Percentiles rank a stretch among this genome's conserved stretches.
These are phyloP conservation scores for Aelia acuminata DNA, from an alignment of 2,888 invertebrate genomes.

Conservation along the genomic window DNA sequence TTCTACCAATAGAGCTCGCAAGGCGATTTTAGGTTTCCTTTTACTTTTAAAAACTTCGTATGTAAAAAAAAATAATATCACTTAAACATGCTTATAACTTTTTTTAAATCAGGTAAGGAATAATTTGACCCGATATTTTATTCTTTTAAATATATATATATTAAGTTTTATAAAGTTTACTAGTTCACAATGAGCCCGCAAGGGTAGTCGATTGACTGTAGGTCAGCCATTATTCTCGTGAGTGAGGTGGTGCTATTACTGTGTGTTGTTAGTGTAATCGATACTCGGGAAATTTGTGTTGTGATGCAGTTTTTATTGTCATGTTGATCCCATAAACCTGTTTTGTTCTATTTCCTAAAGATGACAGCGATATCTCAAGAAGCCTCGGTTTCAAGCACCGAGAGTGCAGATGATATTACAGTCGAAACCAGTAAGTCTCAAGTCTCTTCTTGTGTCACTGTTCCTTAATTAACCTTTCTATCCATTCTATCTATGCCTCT, in stretches of 20 bases:
- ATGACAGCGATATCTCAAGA: conserved; percentile 1
- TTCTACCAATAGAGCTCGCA: neutral
- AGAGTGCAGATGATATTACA: conserved; percentile 15
- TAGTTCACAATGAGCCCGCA: neutral
- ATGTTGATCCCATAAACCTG: neutral
- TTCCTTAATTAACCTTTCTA: neutral
- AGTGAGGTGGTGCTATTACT: conserved; percentile 13
- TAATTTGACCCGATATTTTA: neutral
- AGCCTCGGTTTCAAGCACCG: neutral
- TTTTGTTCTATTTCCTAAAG: neutral
- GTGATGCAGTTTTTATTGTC: neutral
- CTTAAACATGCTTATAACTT: neutral
- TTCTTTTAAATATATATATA: neutral
- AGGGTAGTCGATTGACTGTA: conserved; percentile 20
- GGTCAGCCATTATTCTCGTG: conserved; percentile 30
- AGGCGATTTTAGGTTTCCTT: neutral
- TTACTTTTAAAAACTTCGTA: neutral
- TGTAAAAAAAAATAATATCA: neutral
- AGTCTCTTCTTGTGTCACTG: neutral
- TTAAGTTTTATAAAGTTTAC: neutral
- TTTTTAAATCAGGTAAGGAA: neutral
- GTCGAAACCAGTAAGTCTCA: conserved; percentile 35
- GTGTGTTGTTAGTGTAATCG: neutral
- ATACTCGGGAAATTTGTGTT: neutral
- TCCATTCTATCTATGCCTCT: neutral